Base-by-base conservation (phyloP, 1,140 invertebrate genomes). In the Lasioglossum baleicum region DNA sequence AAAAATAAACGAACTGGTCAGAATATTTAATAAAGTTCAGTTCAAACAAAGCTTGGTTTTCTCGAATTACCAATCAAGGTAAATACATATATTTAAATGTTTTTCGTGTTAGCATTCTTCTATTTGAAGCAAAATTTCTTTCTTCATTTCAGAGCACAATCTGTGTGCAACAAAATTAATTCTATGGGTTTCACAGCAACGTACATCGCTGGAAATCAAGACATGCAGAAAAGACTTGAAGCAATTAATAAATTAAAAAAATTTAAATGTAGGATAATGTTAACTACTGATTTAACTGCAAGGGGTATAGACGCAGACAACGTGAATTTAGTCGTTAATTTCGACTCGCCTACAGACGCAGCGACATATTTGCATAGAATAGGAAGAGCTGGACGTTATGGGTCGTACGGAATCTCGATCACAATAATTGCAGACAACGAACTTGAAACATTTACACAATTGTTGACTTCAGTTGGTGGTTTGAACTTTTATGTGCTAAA, bases 351-450 rank as follows among this genome's bases (percentile, higher is more conserved):
- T 2, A 88, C 85, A 68, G 96, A 98, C 89, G 94, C 95, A 85
- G 95, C 97, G 73, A 99, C 97, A 4, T 99, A 99, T 94, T 94
- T 99, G 77, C 99, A 99, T 93, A 94, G 99, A 90, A 98, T 99
- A 89, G 99, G 99, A 8, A 94, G 98, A 87, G 98, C 98, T 70
- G 99, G 98, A 2, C 94, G 99, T 85, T 99, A 96, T 94, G 97
- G 97, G 2, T 96, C 96, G 22, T 94, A 94, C 88, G 97, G 97
- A 74, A 94, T 95, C 67, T 95, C 96, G 35, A 94, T 97, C 40
- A 96, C 94, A 82, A 94, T 97, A 71, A 87, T 96, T 26, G 92
- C 94, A 63, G 91, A 95, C 79, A 92, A 94, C 65, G 96, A 96
- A 88, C 71, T 94, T 64, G 81, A 88, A 17, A 93, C 91, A 69